These are phyloP conservation scores for Clarias magur DNA, from an alignment of 2,113 vertebrate species.

Conservation along the genomic window DNA sequence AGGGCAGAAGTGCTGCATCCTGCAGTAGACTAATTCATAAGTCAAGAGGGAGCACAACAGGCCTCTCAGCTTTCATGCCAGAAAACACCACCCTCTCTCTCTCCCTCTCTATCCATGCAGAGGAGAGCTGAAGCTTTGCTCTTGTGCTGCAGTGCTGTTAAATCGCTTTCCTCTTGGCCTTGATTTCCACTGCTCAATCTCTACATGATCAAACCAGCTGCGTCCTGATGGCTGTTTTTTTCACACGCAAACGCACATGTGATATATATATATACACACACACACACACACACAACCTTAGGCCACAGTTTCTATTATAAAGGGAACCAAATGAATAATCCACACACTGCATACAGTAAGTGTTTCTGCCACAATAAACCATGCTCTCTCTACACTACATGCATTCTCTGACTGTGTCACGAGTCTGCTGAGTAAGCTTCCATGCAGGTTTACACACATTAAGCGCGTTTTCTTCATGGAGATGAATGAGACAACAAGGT, in stretches of 20 bases:
- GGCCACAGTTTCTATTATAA: neutral
- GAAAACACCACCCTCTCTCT: neutral
- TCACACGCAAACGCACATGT: neutral
- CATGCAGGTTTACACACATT: conserved; percentile 40
- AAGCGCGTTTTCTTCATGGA: conserved; percentile 31
- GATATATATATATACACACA: neutral
- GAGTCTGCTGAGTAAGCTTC: neutral
- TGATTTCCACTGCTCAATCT: conserved; percentile 29
- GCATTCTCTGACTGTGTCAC: conserved; percentile 7
- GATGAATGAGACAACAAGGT: conserved; percentile 14
- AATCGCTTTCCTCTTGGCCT: conserved; percentile 28
- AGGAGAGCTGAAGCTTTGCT: conserved; percentile 1
- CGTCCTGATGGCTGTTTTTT: conserved; percentile 1
- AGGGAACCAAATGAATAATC: neutral
- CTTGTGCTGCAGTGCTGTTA: conserved; percentile 33
- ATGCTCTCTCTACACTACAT: neutral
- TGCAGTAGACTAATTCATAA: conserved; percentile 57
- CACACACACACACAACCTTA: neutral
- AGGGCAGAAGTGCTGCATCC: conserved; percentile 48
- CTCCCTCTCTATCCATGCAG: conserved; percentile 6
- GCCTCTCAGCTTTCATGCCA: conserved; percentile 29
- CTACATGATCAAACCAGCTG: conserved; percentile 33
- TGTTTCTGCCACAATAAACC: neutral
- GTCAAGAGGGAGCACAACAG: conserved; percentile 42
- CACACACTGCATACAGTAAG: neutral